These are phyloP conservation scores for Uropetala carovei DNA, from an alignment of 2,888 invertebrate species.

Conservation along the genomic window DNA sequence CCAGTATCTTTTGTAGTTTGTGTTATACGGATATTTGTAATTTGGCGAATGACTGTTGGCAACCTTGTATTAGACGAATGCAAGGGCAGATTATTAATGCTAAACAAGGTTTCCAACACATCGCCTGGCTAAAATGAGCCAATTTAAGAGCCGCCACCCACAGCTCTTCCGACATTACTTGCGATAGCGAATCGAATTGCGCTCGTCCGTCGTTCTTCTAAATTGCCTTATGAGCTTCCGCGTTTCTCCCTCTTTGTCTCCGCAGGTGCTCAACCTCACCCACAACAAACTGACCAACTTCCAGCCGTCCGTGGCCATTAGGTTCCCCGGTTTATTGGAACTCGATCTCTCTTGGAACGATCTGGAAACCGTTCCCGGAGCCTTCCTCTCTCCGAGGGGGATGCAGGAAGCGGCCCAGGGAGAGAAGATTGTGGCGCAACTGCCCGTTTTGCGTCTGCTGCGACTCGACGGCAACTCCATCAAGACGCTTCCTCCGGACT, in stretches of 20 bases:
- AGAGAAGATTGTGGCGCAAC: background rate
- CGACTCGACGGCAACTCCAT: constrained; percentile 78
- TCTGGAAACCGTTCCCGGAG: constrained; percentile 42
- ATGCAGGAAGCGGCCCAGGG: too few species aligned
- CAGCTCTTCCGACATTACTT: too few species aligned
- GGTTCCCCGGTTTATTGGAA: constrained; percentile 67
- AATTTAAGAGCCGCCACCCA: too few species aligned
- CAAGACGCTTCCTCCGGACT: constrained; percentile 72
- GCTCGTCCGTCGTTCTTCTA: background rate
- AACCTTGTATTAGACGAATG: too few species aligned
- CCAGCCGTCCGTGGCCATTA: constrained; percentile 75
- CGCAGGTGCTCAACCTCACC: constrained; percentile 76
- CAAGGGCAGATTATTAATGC: too few species aligned
- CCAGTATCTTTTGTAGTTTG: too few species aligned
- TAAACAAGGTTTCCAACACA: too few species aligned
- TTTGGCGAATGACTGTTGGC: too few species aligned
- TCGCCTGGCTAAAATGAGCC: too few species aligned
- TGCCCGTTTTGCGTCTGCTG: constrained; percentile 77
- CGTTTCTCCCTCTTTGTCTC: background rate
- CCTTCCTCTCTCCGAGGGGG: background rate
- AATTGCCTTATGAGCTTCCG: too few species aligned
- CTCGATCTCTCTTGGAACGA: constrained; percentile 55
- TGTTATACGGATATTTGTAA: too few species aligned
- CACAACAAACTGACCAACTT: constrained; percentile 76
- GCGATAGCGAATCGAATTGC: background rate